Evolutionary conservation across 2,797 vertebrate genomes (phyloP), one percentile per base, ranked within the genome.

Genomic region (Valencia hispanica): DNA sequence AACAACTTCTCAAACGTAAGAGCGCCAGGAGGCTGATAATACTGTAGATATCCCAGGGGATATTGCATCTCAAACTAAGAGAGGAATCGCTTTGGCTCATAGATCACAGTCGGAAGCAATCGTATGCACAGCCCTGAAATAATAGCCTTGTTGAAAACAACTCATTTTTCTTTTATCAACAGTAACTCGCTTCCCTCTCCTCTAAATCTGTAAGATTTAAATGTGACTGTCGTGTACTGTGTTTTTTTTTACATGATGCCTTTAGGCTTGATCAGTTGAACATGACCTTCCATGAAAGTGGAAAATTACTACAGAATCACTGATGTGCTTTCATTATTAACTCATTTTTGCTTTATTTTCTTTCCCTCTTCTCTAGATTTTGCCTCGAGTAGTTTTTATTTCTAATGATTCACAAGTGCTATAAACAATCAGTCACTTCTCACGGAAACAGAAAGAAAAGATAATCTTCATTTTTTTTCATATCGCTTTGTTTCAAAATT

Each of bases 31-130:
- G 10, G 68, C 79, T 72, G 84, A 79, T 86, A 84, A 90, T 87
- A n/a, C n/a, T n/a, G n/a, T n/a, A 91, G 88, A 93, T 88, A 75
- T 86, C 80, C 77, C 11, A 0, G 43, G 59, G 83, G 72, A 78
- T 88, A 84, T 90, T 77, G 70, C 88, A 84, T 89, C 84, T 85
- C 65, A 61, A 69, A 78, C 79, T 84, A 81, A 89, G 79, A 86
- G 83, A 90, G 86, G 85, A 77, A 78, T 78, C 70, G 84, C 86
- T 88, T 85, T 68, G 72, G 85, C 72, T 85, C 83, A 86, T 81
- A 91, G 84, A 89, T 92, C 90, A 89, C 71, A 90, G 86, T 91
- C 80, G 72, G 76, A 88, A 75, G 78, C 73, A 91, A 91, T 92
- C 80, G 89, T 85, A 76, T 5, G 11, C 82, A 88, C 75, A 76